Conservation (phyloP, 2,888 invertebrate species). For the Polymixis lichenea region DNA sequence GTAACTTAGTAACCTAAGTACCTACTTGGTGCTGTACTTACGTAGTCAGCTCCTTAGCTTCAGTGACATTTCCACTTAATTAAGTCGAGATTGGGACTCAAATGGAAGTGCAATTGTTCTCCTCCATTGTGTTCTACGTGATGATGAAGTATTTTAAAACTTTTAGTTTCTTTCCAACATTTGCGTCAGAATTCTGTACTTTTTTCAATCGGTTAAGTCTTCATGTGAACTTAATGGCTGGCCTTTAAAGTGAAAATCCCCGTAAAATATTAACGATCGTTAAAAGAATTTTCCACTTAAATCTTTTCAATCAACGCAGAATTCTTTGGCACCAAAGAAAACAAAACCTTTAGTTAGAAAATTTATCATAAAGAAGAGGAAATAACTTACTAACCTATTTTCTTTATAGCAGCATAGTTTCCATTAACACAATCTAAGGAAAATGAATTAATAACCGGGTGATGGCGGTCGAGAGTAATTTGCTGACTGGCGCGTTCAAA, state of each 20-base stretch:
- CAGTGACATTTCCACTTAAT: constrained; percentile 44
- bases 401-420: constrained; percentile 8
- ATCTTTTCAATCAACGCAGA: not conserved
- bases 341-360: not conserved
- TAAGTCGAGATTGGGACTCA: constrained; percentile 37
- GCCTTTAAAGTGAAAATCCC: not conserved
- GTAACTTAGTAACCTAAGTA: not conserved
- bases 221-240: constrained; percentile 11
- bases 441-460: constrained; percentile 58
- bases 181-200: constrained; percentile 6
- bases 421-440: constrained; percentile 9
- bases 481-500: constrained; percentile 67
- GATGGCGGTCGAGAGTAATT: constrained; percentile 67
- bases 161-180: constrained; percentile 24
- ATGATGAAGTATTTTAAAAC: constrained; percentile 10
- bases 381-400: not conserved
- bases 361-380: constrained; percentile 3
- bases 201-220: constrained; percentile 8
- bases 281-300: not conserved
- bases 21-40: not conserved
- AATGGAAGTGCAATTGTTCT: constrained; percentile 29
- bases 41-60: constrained; percentile 22
- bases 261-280: not conserved
- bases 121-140: constrained; percentile 29
- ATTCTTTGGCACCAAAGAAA: not conserved